Conservation (phyloP, 2,888 invertebrate genomes). For the Pecten maximus region DNA sequence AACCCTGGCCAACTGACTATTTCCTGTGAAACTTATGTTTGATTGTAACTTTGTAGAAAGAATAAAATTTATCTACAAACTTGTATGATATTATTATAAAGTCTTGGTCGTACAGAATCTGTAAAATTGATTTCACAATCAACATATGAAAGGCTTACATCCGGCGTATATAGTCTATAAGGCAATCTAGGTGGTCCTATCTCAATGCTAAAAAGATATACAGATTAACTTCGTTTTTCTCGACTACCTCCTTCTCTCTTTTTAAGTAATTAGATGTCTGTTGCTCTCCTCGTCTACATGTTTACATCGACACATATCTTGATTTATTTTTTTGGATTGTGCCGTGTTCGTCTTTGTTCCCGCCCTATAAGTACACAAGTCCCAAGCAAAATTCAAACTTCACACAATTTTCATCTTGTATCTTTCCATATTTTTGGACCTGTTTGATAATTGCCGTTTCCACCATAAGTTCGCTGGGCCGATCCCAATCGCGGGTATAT, state of each 20-base stretch:
- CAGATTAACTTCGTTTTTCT: not conserved
- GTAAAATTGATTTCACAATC: not conserved
- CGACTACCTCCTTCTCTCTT: not conserved
- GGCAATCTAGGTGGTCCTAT: not conserved
- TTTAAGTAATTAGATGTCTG: slow-evolving; percentile 17
- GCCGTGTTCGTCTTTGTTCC: not conserved
- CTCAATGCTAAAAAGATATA: not conserved
- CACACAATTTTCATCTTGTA: not conserved
- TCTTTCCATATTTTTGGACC: not conserved
- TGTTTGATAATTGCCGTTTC: slow-evolving; percentile 9
- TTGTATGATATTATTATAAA: slow-evolving; percentile 23
- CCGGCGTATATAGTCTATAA: not conserved
- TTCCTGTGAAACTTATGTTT: not conserved
- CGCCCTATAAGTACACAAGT: not conserved
- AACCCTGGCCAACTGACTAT: slow-evolving; percentile 20
- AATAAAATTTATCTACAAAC: slow-evolving; percentile 30
- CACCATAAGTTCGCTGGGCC: not conserved
- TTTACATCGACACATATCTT: not conserved
- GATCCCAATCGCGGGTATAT: slow-evolving; percentile 1
- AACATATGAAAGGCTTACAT: not conserved
- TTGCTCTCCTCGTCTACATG: not conserved
- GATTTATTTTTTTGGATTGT: slow-evolving; percentile 4
- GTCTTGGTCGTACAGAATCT: not conserved
- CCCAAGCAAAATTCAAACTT: not conserved
- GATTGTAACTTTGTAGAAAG: not conserved